phyloP scores from a whole-genome alignment of 2,113 vertebrate species.

The Parotia lawesii region DNA sequence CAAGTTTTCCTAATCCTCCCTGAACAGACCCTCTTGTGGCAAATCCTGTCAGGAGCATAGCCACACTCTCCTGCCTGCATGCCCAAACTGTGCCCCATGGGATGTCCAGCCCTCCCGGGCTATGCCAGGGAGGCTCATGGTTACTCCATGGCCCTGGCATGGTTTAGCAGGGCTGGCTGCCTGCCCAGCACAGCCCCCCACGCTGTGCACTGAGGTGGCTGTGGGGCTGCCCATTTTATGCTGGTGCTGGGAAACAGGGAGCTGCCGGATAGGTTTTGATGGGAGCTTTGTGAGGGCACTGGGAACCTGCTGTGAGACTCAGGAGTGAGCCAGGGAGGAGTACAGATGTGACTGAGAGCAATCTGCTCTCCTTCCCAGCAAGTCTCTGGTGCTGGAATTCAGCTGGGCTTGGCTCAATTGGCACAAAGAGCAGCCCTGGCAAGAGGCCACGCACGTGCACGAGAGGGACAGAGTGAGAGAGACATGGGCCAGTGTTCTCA shows the following conservation, averaged over 20 bases:
- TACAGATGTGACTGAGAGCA: neutral
- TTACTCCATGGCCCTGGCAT: too few relatives aligned
- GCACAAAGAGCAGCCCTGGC: neutral
- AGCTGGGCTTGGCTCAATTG: neutral
- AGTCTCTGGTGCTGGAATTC: neutral
- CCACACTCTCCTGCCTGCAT: accelerated
- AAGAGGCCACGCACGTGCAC: neutral
- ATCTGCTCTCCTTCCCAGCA: neutral
- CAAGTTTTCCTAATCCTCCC: neutral
- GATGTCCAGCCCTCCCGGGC: neutral
- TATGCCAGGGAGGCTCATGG: neutral
- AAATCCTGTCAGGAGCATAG: neutral
- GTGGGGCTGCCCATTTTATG: accelerated
- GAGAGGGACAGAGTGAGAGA: neutral
- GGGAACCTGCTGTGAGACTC: neutral
- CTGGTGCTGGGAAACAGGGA: neutral
- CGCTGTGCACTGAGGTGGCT: neutral
- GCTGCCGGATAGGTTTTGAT: neutral
- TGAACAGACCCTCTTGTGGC: neutral
- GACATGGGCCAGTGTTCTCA: neutral
- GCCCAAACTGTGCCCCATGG: neutral
- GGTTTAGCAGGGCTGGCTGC: neutral
- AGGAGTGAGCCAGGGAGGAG: neutral
- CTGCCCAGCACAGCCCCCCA: neutral
- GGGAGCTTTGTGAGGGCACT: neutral